Conservation (phyloP, 2,113 vertebrate genomes). For the Malurus elegans region DNA sequence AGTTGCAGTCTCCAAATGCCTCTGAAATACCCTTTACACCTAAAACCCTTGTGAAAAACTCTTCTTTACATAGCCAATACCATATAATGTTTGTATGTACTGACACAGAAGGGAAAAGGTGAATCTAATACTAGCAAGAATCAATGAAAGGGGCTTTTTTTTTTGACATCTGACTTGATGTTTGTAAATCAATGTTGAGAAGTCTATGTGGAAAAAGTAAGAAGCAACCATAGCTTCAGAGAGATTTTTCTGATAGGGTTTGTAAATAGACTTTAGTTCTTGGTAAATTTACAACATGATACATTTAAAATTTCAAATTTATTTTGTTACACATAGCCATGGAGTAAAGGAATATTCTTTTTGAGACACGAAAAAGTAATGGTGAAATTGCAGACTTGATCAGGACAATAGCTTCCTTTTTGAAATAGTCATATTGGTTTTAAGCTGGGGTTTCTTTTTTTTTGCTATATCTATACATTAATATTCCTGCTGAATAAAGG, state of each 20-base stretch:
- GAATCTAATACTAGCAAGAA: not conserved
- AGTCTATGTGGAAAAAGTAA: not conserved
- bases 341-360: not conserved
- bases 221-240: not conserved
- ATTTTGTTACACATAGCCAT: not conserved
- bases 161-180: not conserved
- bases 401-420: not conserved
- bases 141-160: accelerated
- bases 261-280: not conserved
- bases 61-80: not conserved
- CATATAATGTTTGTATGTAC: not conserved
- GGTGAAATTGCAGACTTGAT: not conserved
- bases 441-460: not conserved
- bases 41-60: not conserved
- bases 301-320: not conserved
- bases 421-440: not conserved
- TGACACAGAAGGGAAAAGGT: not conserved
- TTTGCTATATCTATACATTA: not conserved
- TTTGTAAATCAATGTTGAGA: not conserved
- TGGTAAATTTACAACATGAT: not conserved
- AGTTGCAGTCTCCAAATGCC: not conserved
- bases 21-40: not conserved
- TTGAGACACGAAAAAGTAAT: not conserved
- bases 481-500: not conserved
- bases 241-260: not conserved